Evolutionary conservation across 2,797 vertebrate species (phyloP), one percentile per base, ranked within the genome.

Genomic region (Cephalopachus bancanus): DNA sequence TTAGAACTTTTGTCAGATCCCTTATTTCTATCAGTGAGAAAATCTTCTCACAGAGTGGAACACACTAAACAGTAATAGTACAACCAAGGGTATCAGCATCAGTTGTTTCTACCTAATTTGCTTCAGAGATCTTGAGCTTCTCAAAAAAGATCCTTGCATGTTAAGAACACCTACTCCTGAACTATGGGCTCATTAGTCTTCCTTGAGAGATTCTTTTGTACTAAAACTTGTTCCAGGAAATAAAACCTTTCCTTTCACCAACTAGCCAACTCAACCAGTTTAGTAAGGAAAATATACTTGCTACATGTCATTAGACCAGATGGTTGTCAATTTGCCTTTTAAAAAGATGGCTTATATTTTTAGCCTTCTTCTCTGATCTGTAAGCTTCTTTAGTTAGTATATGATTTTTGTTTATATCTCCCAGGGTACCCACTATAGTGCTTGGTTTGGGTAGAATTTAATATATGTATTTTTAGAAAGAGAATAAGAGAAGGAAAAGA

Each of bases 261-360:
- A 2, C 14, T 24, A 19, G 8, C 49, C 26, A 62, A 79, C 53
- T 33, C 55, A 83, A 19, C 30, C 33, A 87, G 5, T 69, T 84
- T 72, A 59, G 12, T 26, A 76, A 16, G 14, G 30, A 24, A 89
- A 72, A 44, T 44, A 4, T 6, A 69, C 55, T 84, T 89, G 84
- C 22, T 65, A 17, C 30, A n/a, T 72, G 22, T 55, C 30, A 51
- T 94, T 79, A 62, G 37, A 64, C 9, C 26, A n/a, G 71, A 86
- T 83, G 16, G 1, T 89, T 94, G 30, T 71, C 30, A 71, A 24
- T 78, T 93, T 80, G 65, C 33, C 83, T 80, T 97, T 96, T 90
- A 78, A 74, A 60, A 97, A 80, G 55, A 88, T 81, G 12, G 10
- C 49, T 2, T 95, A 19, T 89, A 33, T 69, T 59, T 85, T 96